phyloP scores from a whole-genome alignment of 2,113 vertebrate genomes.

The Trematocara variabile region DNA sequence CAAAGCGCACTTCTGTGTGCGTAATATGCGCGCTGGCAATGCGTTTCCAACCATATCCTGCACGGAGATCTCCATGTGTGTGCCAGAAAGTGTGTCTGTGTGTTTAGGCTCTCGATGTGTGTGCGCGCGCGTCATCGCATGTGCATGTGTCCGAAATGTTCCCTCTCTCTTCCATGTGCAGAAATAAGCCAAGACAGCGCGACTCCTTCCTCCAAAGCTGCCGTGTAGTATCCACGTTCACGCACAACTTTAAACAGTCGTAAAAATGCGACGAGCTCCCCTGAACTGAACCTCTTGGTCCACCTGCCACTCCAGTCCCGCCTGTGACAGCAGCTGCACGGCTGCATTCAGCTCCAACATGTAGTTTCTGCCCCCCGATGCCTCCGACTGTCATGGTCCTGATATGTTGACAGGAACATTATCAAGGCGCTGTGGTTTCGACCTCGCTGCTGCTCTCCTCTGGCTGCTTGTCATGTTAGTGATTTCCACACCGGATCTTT shows the following conservation, averaged over 20 bases:
- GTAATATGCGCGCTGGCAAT: neutral
- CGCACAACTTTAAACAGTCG: neutral
- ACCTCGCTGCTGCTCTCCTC: neutral
- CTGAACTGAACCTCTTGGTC: neutral
- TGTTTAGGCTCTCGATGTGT: neutral
- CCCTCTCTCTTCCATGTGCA: neutral
- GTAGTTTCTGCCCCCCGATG: neutral
- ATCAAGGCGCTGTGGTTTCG: neutral
- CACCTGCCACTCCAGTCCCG: neutral
- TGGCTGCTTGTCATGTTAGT: neutral
- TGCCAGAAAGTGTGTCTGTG: neutral
- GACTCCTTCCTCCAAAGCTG: neutral
- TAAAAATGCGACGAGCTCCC: neutral
- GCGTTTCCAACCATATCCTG: neutral
- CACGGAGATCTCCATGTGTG: neutral
- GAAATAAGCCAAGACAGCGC: neutral
- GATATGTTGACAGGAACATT: slow-evolving; percentile 4
- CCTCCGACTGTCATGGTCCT: neutral
- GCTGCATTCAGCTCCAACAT: neutral
- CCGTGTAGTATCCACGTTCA: neutral
- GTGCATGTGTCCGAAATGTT: neutral
- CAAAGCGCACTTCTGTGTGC: neutral
- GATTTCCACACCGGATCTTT: neutral
- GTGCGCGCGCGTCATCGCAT: neutral
- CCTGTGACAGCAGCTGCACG: neutral